These are phyloP conservation scores for Acleris emargana DNA, from an alignment of 2,888 invertebrate genomes.

Conservation along the genomic window DNA sequence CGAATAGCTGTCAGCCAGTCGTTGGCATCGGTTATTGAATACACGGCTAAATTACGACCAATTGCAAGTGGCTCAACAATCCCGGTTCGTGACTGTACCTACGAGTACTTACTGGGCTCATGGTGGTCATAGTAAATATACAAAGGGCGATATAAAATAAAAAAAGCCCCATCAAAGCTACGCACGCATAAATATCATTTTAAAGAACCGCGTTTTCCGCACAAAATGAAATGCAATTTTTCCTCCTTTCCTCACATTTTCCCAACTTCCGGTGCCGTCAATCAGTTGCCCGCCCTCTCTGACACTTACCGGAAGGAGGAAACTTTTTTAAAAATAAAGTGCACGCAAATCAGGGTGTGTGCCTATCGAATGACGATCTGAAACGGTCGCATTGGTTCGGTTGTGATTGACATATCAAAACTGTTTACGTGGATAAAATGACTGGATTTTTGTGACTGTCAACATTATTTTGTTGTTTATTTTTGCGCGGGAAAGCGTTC, in stretches of 20 bases:
- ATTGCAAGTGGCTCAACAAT: too few relatives aligned
- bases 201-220: conserved; percentile 45
- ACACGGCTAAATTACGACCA: too few relatives aligned
- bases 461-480: too few relatives aligned
- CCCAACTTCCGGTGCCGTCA: conserved; percentile 62
- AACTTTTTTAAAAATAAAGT: conserved; percentile 30
- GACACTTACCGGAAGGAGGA: conserved; percentile 53
- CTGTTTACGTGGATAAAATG: conserved; percentile 3
- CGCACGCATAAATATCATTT: conserved; percentile 33
- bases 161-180: neutral
- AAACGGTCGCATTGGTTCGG: conserved; percentile 10
- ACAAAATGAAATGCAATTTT: conserved; percentile 64
- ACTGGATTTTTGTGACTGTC: neutral
- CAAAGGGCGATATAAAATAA: too few relatives aligned
- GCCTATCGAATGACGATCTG: conserved; percentile 25
- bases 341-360: conserved; percentile 40
- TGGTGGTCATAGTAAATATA: too few relatives aligned
- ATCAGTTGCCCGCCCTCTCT: conserved; percentile 67
- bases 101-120: too few relatives aligned
- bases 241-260: conserved; percentile 43
- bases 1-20: too few relatives aligned
- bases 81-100: too few relatives aligned
- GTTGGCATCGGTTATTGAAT: too few relatives aligned
- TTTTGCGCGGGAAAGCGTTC: too few relatives aligned
- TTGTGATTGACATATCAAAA: conserved; percentile 24